Conservation (phyloP, 2,888 invertebrate species). For the Meghimatium bilineatum region DNA sequence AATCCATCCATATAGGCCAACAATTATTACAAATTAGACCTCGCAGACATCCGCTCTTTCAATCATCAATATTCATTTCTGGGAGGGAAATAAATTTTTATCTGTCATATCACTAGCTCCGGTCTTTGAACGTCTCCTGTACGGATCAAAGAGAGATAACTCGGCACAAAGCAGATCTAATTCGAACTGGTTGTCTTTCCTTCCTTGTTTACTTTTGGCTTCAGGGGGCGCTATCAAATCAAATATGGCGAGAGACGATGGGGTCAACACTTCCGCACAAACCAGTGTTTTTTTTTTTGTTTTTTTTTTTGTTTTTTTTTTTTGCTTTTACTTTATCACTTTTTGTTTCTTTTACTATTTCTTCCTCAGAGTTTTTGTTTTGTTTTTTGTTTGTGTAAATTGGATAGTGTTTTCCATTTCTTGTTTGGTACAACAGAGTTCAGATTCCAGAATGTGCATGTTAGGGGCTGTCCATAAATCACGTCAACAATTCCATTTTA, state of each 20-base stretch:
- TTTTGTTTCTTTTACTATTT: too few relatives aligned
- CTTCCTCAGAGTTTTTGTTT: too few relatives aligned
- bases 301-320: too few relatives aligned
- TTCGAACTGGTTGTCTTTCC: neutral
- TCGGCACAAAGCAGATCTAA: slow-evolving; percentile 31
- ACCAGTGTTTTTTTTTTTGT: too few relatives aligned
- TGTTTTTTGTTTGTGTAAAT: too few relatives aligned
- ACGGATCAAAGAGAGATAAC: slow-evolving; percentile 14
- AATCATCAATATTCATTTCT: slow-evolving; percentile 25
- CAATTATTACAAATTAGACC: slow-evolving; percentile 22
- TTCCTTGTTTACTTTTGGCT: neutral
- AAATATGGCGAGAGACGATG: neutral
- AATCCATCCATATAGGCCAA: neutral
- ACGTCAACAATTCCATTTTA: too few relatives aligned
- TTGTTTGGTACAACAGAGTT: too few relatives aligned
- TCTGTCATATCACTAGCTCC: slow-evolving; percentile 29
- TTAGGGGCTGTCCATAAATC: too few relatives aligned
- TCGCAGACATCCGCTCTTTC: neutral
- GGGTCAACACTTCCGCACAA: neutral
- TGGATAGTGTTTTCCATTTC: too few relatives aligned
- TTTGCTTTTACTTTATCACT: too few relatives aligned
- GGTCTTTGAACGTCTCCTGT: neutral
- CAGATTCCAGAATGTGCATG: too few relatives aligned
- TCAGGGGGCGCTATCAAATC: neutral
- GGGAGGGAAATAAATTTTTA: slow-evolving; percentile 12